phyloP scores from a whole-genome alignment of 2,113 vertebrate genomes.

The Pedetes capensis region DNA sequence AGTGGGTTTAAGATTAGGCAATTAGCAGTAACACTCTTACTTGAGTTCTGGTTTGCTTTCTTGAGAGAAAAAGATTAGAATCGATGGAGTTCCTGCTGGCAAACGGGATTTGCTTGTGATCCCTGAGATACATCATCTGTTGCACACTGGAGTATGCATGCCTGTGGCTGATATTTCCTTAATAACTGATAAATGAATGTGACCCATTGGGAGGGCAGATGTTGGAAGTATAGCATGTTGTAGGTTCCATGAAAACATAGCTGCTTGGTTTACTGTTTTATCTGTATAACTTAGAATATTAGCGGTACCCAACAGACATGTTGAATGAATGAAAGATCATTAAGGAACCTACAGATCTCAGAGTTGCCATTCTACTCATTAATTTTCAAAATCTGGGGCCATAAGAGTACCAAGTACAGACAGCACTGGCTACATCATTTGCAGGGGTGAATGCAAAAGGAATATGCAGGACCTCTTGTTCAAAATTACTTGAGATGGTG shows the following conservation, averaged over 20 bases:
- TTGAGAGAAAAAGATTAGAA: background rate
- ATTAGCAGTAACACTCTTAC: background rate
- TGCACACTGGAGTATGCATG: rapidly evolving
- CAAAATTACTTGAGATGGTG: background rate
- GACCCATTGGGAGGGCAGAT: background rate
- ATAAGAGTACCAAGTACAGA: background rate
- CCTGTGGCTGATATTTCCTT: background rate
- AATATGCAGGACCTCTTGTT: background rate
- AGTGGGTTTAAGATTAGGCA: background rate
- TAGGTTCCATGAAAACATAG: background rate
- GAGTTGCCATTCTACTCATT: background rate
- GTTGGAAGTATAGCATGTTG: background rate
- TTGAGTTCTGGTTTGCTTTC: background rate
- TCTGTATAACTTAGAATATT: background rate
- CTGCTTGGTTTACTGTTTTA: background rate
- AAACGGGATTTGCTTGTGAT: background rate
- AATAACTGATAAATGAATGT: background rate
- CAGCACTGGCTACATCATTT: background rate
- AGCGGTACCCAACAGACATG: background rate
- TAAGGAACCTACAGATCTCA: background rate
- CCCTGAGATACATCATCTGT: rapidly evolving
- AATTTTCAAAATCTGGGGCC: background rate
- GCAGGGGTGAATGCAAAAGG: background rate
- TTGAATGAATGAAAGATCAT: background rate
- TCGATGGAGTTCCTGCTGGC: background rate